A percentile compares a stretch with the other conserved stretches of the same genome.
Conservation (phyloP, 2,113 vertebrate species). For the Brienomyrus longianalis region DNA sequence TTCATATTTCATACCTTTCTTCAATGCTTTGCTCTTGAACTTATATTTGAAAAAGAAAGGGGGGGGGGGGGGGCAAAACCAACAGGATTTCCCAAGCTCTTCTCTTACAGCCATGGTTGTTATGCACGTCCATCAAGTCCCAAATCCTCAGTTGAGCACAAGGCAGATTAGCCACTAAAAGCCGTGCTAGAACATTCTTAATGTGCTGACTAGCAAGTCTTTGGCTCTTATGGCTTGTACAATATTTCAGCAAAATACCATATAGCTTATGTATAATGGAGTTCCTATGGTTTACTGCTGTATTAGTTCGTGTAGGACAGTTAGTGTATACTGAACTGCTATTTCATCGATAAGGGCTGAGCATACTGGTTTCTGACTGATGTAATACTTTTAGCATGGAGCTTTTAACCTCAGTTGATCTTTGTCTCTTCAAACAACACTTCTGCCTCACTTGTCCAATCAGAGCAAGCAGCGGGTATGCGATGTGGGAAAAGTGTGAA, state of each 20-base stretch:
- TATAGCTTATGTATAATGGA: neutral
- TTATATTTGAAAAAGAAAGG: constrained; percentile 30
- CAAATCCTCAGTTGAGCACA: neutral
- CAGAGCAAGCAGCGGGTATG: neutral
- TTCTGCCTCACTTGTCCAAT: neutral
- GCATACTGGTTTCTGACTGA: neutral
- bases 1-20: constrained; percentile 30
- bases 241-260: neutral
- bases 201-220: neutral
- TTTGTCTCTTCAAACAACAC: neutral
- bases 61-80: constrained; percentile 18
- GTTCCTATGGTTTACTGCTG: neutral
- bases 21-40: constrained; percentile 29
- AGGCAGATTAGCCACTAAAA: neutral
- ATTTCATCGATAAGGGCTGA: neutral
- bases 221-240: neutral
- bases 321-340: neutral
- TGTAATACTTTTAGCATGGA: neutral
- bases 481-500: neutral
- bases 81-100: constrained; percentile 21
- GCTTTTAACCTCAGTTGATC: neutral
- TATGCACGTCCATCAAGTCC: neutral
- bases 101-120: constrained; percentile 15
- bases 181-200: constrained; percentile 11
- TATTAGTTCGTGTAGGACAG: neutral